Evolutionary conservation across 2,113 vertebrate species (phyloP), one percentile per base, ranked within the genome.

Genomic region (Bos javanicus): DNA sequence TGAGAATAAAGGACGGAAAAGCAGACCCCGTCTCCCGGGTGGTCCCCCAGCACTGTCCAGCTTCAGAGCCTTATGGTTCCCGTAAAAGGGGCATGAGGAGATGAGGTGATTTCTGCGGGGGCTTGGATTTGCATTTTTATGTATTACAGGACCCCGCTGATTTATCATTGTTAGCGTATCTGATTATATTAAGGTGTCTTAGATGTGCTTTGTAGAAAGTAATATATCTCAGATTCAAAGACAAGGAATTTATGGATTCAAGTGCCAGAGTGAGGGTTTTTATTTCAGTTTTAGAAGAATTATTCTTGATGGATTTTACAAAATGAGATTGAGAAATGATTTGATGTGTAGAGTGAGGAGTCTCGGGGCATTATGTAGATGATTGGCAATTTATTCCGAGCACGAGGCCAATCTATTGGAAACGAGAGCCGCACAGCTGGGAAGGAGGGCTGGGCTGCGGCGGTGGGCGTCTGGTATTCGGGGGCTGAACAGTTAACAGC

Each of bases 281-380:
- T 92, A 88, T 93, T 93, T 97, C 87, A 82, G 93, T 91, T 97
- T 94, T 48, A 93, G 97, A 91, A 91, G 95, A 97, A 97, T 96
- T 91, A 96, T 93, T 97, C 95, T 94, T 86, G 96, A 97, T 87
- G 90, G 97, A 48, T 97, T 96, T 94, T 94, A 84, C 50, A 9
- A 81, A 90, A 80, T 39, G 97, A 95, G 96, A 64, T 50, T 95
- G 97, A 96, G 96, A 57, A 82, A 56, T 52, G 96, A 94, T 89
- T 83, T 84, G 94, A 30, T 54, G 90, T 57, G 89, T 48, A 54
- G 91, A 82, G 94, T 17, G 60, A 52, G 91, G 95, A 14, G 62
- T 56, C 2, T 19, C 3, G 46, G 93, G 12, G 48, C 62, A 26
- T 95, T 93, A 95, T 92, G 95, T 60, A 87, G 96, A 94, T 95